Evolutionary conservation across 1,140 invertebrate species (phyloP), one percentile per base, ranked within the genome.

Genomic region (Brachionus calyciflorus): DNA sequence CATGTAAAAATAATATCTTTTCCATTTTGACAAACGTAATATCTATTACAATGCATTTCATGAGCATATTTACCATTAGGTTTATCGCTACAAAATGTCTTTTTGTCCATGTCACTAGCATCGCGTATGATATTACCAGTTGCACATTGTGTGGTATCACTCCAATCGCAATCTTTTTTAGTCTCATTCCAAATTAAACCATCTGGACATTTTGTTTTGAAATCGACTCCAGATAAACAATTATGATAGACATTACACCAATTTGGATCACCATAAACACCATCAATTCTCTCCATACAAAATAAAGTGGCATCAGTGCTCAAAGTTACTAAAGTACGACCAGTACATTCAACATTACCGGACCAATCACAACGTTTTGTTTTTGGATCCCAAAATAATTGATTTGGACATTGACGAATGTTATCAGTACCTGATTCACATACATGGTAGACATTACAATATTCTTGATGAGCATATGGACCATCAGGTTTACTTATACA

Each of bases 391-490:
- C 73, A 76, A 19, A 76, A 76, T 30, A 76, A 48, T 41, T 76
- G 73, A 57, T 76, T 55, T 7, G 73, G 73, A 76, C 73, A 76
- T 26, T 76, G 73, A 30, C 73, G 30, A 28, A 76, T 76, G 14
- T 76, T 76, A 33, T 76, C 73, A 9, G 73, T 55, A 17, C 73
- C 73, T 10, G 73, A 76, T 46, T 76, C 73, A 19, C 73, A 76
- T 46, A 76, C 73, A 48, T 76, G 73, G 21, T 76, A 76, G 21
- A 76, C 73, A 60, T 76, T 76, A 60, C 73, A 76, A 46, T 76
- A 76, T 30, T 76, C 73, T 30, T 76, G 49, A 51, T 76, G 73
- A 28, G 73, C 30, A 19, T 76, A 76, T 17, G 73, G 49, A 46
- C 73, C 49, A n/a, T 53, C 76, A 6, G 40, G 53, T 21, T 77